These are phyloP conservation scores for Seira ritae DNA, from an alignment of 2,888 invertebrate species.

Conservation along the genomic window DNA sequence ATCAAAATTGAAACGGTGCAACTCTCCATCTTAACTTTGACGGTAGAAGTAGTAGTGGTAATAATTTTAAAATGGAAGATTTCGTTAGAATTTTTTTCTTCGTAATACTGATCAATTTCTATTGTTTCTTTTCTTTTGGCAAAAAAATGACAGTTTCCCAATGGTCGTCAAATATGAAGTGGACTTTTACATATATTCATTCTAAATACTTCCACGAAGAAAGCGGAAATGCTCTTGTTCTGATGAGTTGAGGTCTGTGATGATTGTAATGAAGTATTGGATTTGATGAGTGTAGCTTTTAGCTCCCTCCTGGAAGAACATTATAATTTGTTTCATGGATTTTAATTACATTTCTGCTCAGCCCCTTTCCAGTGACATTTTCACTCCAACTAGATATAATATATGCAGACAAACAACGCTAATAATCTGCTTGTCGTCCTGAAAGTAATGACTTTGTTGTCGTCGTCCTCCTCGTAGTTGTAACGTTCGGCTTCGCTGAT, in stretches of 20 bases:
- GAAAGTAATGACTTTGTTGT: background rate
- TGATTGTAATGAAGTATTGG: background rate
- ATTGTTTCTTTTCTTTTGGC: background rate
- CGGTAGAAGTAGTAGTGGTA: background rate
- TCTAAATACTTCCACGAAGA: background rate
- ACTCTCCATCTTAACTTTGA: background rate
- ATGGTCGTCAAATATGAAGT: too few species aligned
- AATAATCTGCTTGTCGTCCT: background rate
- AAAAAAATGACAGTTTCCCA: background rate
- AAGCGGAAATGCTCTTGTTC: background rate
- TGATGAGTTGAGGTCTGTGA: background rate
- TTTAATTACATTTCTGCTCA: constrained; percentile 4
- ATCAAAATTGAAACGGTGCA: background rate
- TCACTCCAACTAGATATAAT: background rate
- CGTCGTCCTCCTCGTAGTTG: too few species aligned
- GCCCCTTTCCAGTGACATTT: background rate
- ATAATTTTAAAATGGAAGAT: constrained; percentile 9
- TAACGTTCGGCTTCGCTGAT: background rate
- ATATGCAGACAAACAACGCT: background rate
- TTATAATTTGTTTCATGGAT: background rate
- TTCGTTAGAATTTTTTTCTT: background rate
- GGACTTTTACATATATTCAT: too few species aligned
- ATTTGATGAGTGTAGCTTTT: too few species aligned
- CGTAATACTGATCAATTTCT: constrained; percentile 5
- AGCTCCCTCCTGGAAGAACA: background rate